Base-by-base conservation (phyloP, 2,888 invertebrate species). In the Lysandra bellargus region DNA sequence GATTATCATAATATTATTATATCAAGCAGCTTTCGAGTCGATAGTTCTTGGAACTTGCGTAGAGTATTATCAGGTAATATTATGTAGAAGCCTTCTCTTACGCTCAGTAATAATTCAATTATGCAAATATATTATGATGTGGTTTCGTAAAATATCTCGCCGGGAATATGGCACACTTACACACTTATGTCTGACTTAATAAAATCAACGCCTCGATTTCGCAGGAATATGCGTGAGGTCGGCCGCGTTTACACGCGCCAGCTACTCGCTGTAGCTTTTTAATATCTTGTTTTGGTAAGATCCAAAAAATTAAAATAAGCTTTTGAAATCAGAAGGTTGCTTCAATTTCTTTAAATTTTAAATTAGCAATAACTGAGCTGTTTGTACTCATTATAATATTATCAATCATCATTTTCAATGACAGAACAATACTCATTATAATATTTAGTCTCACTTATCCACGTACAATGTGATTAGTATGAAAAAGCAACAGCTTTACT, bases 101-200 rank as follows among this genome's bases (percentile, higher is more conserved):
- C 69, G 37, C 64, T 64, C 64, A 64, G 9, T 4, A 37, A 33
- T 69, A 14, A 69, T 69, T 37, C 33, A 17, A 69, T 69, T 33
- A 69, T 69, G 69, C 69, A 69, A 17, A 69, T 69, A 64, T 64
- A 69, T 69, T 69, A 69, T 37, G 30, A 69, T 37, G 14, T 37
- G 69, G 69, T 17, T 69, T 33, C 69, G 69, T 69, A 37, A 69
- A 69, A 37, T 69, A 69, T 69, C 69, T 69, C 33, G 33, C 4
- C 14, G 69, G 4, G 69, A 69, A 64, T 64, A 64, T 69, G 69
- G 69, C 33, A 37, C 69, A 37, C 69, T 69, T 69, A 33, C 69
- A 37, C 37, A 69, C 69, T 69, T 69, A 33, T 37, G 69, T 69
- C 69, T 69, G 33, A 69, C 69, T 33, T 69, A 69, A 69, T 69